Evolutionary conservation across 2,113 vertebrate genomes (phyloP), one percentile per base, ranked within the genome.

Genomic region (Azemiops feae): DNA sequence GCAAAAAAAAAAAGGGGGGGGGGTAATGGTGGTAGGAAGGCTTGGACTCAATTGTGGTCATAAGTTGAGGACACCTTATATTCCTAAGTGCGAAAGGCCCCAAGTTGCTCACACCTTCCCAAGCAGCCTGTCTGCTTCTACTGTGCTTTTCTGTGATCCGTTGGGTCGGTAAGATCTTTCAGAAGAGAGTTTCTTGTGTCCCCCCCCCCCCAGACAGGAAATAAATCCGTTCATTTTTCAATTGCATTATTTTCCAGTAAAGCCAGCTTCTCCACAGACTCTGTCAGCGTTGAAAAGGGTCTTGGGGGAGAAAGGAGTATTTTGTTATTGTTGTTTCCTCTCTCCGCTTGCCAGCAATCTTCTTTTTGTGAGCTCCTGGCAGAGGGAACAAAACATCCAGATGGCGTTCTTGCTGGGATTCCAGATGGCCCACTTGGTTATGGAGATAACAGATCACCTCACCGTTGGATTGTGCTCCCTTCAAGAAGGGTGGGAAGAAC

Each of bases 331-430:
- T 60, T 30, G 3, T 64, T 92, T 50, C 10, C 52, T 74, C 27
- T 39, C 7, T 52, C 18, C 8, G 0, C 27, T 60, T 34, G 50
- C n/a, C 23, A 87, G 50, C 25, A 74, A 54, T 74, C 69, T 69
- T 45, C 5, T 25, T 55, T 55, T 91, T 64, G 34, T 23, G 18
- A 45, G 34, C 88, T 39, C 74, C 88, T 81, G 58, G 74, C 9
- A n/a, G 92, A 89, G 54, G 43, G 54, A 89, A 86, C 74, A 52
- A 90, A 55, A 60, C 6, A 58, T 54, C 92, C 92, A 93, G 92
- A 90, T 93, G 92, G 88, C 14, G 34, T 39, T n/a, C 10, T 89
- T 11, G 74, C 45, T 50, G 88, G 5, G 64, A 25, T n/a, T 60
- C 89, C 93, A 92, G 81, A 69, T 90, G 91, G 58, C n/a, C 69